phyloP scores from a whole-genome alignment of 2,113 vertebrate species.

The Cyprichromis sp. region DNA sequence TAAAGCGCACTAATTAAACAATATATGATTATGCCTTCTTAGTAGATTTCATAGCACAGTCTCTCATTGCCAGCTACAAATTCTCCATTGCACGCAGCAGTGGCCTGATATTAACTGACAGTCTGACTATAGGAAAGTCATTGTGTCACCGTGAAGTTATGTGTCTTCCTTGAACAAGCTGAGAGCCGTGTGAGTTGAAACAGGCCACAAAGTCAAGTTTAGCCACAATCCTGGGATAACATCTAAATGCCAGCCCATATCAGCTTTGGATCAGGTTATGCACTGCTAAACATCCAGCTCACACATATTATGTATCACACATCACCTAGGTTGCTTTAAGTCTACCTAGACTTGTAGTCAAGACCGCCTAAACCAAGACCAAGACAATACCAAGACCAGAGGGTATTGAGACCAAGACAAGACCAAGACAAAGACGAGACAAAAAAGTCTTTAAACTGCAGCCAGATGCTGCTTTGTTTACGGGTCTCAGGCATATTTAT shows the following conservation, averaged over 20 bases:
- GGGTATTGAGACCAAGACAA: neutral
- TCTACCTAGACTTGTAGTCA: neutral
- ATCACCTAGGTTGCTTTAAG: accelerated
- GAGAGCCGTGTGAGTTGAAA: neutral
- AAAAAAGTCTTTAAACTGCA: neutral
- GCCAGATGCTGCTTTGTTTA: accelerated
- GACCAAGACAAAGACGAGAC: neutral
- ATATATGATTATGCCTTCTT: neutral
- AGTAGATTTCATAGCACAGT: neutral
- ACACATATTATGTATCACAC: neutral
- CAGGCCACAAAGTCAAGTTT: neutral
- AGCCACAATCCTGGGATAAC: neutral
- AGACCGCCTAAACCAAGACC: accelerated
- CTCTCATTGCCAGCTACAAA: neutral
- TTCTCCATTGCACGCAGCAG: neutral
- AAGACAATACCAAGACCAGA: neutral
- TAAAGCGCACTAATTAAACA: neutral
- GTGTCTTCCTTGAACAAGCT: neutral
- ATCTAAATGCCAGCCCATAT: neutral
- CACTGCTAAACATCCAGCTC: neutral
- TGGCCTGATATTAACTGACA: neutral
- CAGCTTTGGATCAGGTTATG: neutral
- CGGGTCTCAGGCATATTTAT: neutral
- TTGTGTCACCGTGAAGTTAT: neutral
- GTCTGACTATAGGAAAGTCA: neutral